phyloP scores from a whole-genome alignment of 2,113 vertebrate species.

The Marmota monax region DNA sequence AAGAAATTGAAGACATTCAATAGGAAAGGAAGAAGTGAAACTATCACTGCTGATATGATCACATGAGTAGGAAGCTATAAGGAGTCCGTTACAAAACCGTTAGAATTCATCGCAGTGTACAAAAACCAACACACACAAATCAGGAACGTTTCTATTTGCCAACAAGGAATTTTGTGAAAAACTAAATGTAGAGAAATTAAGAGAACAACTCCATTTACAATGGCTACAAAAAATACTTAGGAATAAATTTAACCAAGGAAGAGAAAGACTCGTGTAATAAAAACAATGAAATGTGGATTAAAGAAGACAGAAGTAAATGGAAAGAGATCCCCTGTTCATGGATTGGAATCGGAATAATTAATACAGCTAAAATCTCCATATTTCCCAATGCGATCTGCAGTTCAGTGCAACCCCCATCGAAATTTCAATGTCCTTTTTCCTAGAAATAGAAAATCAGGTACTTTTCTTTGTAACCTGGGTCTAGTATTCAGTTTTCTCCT shows the following conservation, averaged over 20 bases:
- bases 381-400: background rate
- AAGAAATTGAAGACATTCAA: background rate
- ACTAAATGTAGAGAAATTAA: background rate
- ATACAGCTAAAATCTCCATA: background rate
- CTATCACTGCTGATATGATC: background rate
- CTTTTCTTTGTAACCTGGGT: background rate
- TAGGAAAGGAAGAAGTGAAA: background rate
- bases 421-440: no score
- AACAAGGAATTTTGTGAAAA: background rate
- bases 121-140: background rate
- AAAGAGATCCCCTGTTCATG: background rate
- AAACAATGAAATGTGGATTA: background rate
- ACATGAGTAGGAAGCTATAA: background rate
- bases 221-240: background rate
- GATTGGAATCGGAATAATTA: background rate
- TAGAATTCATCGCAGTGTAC: background rate
- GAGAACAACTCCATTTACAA: background rate
- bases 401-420: background rate
- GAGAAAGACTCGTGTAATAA: background rate
- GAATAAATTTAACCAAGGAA: background rate
- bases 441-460: background rate
- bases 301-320: background rate
- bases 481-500: background rate
- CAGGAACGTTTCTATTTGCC: background rate
- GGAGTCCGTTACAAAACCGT: background rate